A percentile compares a stretch with the other conserved stretches of the same genome.
phyloP scores from a whole-genome alignment of 2,797 vertebrate species.

The Simalia tracyae region DNA sequence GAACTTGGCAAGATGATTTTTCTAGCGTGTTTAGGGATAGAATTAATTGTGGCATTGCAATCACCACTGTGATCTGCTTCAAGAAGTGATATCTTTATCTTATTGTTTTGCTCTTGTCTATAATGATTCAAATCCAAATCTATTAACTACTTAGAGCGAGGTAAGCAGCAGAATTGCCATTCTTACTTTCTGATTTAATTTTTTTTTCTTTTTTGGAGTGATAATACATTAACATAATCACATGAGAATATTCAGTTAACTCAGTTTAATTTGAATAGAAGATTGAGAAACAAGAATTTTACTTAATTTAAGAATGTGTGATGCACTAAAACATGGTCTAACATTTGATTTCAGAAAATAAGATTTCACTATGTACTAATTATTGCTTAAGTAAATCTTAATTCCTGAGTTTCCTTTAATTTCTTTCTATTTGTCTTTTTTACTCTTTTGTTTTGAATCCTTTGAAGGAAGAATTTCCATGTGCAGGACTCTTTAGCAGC shows the following conservation, averaged over 20 bases:
- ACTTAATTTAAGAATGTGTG: background rate
- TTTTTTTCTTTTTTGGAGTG: background rate
- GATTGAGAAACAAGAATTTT: background rate
- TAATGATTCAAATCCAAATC: background rate
- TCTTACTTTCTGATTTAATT: background rate
- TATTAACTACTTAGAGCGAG: background rate
- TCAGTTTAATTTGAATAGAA: background rate
- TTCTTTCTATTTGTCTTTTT: background rate
- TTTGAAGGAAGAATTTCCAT: background rate
- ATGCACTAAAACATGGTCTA: background rate
- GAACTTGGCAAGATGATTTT: background rate
- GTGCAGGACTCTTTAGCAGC: background rate
- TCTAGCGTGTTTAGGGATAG: background rate
- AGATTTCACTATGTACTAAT: background rate
- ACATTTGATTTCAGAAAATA: background rate
- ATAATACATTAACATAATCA: background rate
- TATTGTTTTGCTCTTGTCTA: background rate
- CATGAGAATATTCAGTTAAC: background rate
- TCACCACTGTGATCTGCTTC: background rate
- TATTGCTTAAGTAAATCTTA: background rate
- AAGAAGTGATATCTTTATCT: background rate
- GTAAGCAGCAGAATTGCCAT: background rate
- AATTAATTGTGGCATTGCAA: background rate
- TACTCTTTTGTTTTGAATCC: background rate
- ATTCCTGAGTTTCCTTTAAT: constrained; percentile 9